Conservation (phyloP, 2,113 vertebrate species). For the Thamnophis sirtalis region DNA sequence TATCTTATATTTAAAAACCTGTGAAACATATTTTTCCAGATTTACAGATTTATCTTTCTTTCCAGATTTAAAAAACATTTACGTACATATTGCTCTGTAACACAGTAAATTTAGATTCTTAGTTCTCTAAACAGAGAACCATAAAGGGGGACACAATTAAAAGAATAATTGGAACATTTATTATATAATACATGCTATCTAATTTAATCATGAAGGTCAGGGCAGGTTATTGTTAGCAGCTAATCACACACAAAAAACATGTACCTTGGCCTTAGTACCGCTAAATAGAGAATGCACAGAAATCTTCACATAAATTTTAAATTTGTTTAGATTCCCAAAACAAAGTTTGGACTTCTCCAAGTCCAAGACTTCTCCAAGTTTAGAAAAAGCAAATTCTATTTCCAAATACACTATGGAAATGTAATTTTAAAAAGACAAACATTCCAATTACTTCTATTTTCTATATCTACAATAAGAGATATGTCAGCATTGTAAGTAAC, state of each 20-base stretch:
- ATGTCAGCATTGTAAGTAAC: neutral
- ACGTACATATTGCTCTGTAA: neutral
- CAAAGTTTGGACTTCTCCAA: neutral
- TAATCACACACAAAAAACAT: neutral
- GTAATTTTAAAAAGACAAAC: neutral
- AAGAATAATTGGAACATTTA: neutral
- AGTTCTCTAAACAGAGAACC: neutral
- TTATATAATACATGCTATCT: constrained; percentile 19
- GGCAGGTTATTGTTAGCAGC: neutral
- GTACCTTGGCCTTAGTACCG: neutral
- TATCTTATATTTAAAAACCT: neutral
- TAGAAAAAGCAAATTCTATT: neutral
- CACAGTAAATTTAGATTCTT: neutral
- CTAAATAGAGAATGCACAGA: neutral
- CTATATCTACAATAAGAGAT: neutral
- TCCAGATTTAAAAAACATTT: constrained; percentile 7
- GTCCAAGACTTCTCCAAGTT: neutral
- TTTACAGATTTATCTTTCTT: constrained; percentile 14
- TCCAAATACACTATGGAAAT: neutral
- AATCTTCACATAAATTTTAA: neutral
- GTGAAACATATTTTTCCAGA: neutral
- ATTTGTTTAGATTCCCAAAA: neutral
- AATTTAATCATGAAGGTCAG: neutral
- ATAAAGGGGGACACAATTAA: neutral
- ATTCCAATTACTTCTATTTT: neutral